phyloP scores from a whole-genome alignment of 2,888 invertebrate genomes.

The Caenorhabditis sulstoni region DNA sequence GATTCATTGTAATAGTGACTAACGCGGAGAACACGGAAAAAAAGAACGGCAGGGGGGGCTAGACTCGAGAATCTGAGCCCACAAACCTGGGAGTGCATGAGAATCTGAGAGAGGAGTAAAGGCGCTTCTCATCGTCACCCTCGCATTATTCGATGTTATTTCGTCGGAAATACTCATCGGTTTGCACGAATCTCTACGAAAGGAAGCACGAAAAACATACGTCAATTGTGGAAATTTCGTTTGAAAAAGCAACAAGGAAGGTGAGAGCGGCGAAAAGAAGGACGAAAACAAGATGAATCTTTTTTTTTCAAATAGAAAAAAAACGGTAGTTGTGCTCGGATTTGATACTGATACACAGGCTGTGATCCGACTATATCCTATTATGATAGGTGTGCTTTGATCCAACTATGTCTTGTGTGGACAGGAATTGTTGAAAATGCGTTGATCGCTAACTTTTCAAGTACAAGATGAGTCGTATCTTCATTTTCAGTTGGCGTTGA shows the following conservation, averaged over 20 bases:
- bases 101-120: slow-evolving; percentile 9
- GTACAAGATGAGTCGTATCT: too few relatives aligned
- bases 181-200: slow-evolving; percentile 43
- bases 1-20: slow-evolving; percentile 55
- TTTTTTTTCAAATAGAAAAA: background rate
- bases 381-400: too few relatives aligned
- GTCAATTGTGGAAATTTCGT: slow-evolving; percentile 49
- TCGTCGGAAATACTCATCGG: slow-evolving; percentile 31
- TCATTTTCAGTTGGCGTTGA: too few relatives aligned
- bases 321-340: slow-evolving; percentile 8
- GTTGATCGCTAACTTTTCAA: too few relatives aligned
- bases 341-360: too few relatives aligned
- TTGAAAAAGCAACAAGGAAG: slow-evolving; percentile 16
- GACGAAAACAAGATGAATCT: slow-evolving; percentile 22
- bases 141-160: slow-evolving; percentile 30
- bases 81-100: slow-evolving; percentile 12
- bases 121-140: slow-evolving; percentile 15
- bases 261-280: slow-evolving; percentile 18
- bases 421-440: too few relatives aligned
- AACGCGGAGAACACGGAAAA: slow-evolving; percentile 27
- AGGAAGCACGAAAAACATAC: slow-evolving; percentile 49
- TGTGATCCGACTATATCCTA: background rate
- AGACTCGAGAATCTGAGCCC: background rate
- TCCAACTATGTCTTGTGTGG: too few relatives aligned
- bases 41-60: background rate